Evolutionary conservation across 2,888 invertebrate species (phyloP), one percentile per base, ranked within the genome.

Genomic region (Anticlea derivata): DNA sequence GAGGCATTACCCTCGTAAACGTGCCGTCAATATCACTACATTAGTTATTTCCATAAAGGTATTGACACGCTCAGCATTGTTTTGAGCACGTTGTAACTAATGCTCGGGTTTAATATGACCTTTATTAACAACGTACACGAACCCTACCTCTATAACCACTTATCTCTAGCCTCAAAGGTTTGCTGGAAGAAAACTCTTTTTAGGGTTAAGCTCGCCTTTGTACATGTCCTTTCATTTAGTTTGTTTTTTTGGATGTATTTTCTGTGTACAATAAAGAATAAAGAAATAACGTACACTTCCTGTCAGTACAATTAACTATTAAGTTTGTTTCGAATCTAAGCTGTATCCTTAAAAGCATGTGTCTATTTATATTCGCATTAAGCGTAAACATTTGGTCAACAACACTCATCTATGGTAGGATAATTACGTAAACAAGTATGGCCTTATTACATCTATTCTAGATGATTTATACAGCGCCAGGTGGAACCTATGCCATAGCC

Each of bases 11-110:
- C 22, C 29, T 62, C 63, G 60, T 71, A 68, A 71, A 72, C 39
- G 55, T 64, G 64, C 66, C 65, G 49, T 62, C 61, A 58, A 61
- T 60, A 54, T 47, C 48, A 10, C 63, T 51, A 63, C 60, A 63
- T 62, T 61, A 58, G 65, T 60, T 59, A 52, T 58, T 50, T 49
- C 45, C 44, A 59, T 57, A 55, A 44, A 43, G 38, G 37, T 31
- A 35, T 23, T 26, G 41, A 41, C 13, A 29, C 22, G 30, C 11
- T n/a, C 23, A 24, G 23, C 33, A 43, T 43, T 34, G 33, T 43
- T 43, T 33, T 34, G 11, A 27, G 10, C 23, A 22, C 30, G 24
- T 13, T 7, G 33, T 33, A 17, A 5, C 12, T 38, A 37, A 37
- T 31, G 17, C 24, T 31, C 13, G 23, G 29, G 8, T 29, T 31